A percentile compares a stretch with the other conserved stretches of the same genome.
Evolutionary conservation across 1,140 invertebrate genomes (phyloP).

Genomic region (Heliconius congener): DNA sequence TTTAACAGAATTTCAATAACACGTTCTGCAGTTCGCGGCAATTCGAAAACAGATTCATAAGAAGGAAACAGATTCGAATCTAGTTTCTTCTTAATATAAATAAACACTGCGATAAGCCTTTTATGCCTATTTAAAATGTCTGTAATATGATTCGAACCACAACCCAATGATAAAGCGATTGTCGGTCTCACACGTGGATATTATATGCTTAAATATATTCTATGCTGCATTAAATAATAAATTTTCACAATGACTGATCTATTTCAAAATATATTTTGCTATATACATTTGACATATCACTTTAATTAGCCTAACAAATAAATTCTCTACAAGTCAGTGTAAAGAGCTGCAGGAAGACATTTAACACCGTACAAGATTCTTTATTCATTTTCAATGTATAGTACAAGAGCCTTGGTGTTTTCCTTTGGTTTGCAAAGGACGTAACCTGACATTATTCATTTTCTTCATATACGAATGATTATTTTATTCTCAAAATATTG

Average conservation of each 20-base stretch:
- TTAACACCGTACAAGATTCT: conserved; percentile 49
- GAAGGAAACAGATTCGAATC: background rate
- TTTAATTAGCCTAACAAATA: conserved; percentile 50
- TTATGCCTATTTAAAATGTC: background rate
- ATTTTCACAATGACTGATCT: conserved; percentile 39
- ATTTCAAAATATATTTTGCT: conserved; percentile 48
- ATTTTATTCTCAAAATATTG: too few relatives aligned
- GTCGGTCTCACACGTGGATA: conserved; percentile 3
- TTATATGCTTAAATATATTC: conserved; percentile 23
- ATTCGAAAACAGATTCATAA: too few relatives aligned
- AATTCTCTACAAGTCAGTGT: conserved; percentile 78
- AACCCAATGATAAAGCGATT: conserved; percentile 11
- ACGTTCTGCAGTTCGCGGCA: background rate
- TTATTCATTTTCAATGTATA: background rate
- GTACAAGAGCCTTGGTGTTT: conserved; percentile 28
- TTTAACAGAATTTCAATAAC: background rate
- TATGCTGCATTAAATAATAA: conserved; percentile 31
- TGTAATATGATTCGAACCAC: background rate
- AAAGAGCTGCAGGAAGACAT: conserved; percentile 81
- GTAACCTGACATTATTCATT: too few relatives aligned
- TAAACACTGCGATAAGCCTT: background rate
- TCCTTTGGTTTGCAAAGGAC: conserved; percentile 2
- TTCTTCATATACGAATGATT: too few relatives aligned
- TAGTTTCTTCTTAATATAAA: background rate
- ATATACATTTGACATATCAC: conserved; percentile 50